Conservation (phyloP, 1,140 invertebrate genomes). For the Lerema accius region DNA sequence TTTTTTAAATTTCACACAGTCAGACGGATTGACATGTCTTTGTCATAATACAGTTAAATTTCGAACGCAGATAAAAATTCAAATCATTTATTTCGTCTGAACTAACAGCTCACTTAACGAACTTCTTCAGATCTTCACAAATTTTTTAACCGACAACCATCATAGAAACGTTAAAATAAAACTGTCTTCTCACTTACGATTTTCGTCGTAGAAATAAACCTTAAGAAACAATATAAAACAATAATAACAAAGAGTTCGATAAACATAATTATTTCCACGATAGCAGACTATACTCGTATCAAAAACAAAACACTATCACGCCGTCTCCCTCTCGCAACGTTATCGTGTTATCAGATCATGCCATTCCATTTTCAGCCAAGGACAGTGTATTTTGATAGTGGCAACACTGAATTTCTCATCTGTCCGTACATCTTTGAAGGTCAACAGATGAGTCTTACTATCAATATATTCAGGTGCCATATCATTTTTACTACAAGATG, state of each 20-base stretch:
- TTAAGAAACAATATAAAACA: constrained; percentile 31
- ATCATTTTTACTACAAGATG: background rate
- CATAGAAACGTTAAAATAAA: background rate
- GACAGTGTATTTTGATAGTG: constrained; percentile 4
- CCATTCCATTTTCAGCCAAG: constrained; percentile 5
- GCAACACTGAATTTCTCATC: background rate
- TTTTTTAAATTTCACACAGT: too few species aligned
- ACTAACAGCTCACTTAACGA: too few species aligned
- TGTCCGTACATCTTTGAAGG: background rate
- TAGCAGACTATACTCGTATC: background rate
- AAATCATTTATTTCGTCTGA: too few species aligned
- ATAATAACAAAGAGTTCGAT: constrained; percentile 28
- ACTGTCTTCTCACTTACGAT: constrained; percentile 18
- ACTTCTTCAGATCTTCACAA: too few species aligned
- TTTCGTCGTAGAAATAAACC: constrained; percentile 22
- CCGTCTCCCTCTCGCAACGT: background rate
- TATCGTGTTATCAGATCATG: constrained; percentile 17
- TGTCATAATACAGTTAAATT: too few species aligned
- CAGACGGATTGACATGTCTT: too few species aligned
- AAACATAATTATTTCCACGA: constrained; percentile 17
- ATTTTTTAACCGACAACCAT: too few species aligned
- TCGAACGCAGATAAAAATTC: too few species aligned
- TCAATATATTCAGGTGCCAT: background rate
- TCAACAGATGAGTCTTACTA: background rate
- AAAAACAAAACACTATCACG: constrained; percentile 5